Evolutionary conservation across 1,140 invertebrate genomes (phyloP).

Genomic region (Pseudobourletiella spinata): DNA sequence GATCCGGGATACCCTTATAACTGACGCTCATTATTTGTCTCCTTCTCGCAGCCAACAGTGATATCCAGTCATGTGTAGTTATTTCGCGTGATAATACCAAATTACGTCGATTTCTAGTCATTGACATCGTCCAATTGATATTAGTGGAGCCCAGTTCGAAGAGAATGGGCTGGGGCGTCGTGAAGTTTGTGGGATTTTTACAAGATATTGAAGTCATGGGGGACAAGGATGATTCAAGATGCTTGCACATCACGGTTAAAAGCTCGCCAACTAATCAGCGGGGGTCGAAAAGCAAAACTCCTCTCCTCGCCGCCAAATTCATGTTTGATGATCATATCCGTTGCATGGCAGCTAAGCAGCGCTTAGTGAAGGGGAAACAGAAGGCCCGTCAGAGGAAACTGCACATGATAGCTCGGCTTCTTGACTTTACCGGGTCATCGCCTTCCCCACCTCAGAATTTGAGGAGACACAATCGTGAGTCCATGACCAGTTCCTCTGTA

Average conservation of each 20-base stretch:
- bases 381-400: slow-evolving; percentile 94
- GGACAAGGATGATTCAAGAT: slow-evolving; percentile 94
- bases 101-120: slow-evolving; percentile 85
- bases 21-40: background rate
- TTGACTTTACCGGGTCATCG: slow-evolving; percentile 58
- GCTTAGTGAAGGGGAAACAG: slow-evolving; percentile 72
- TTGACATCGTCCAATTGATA: slow-evolving; percentile 88
- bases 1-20: background rate
- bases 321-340: slow-evolving; percentile 98
- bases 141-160: slow-evolving; percentile 91
- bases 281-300: slow-evolving; percentile 54
- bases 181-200: slow-evolving; percentile 81
- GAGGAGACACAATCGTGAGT: slow-evolving; percentile 16
- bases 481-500: background rate
- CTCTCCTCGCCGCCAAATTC: slow-evolving; percentile 82
- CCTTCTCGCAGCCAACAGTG: slow-evolving; percentile 76
- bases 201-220: slow-evolving; percentile 68
- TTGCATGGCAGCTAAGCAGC: slow-evolving; percentile 91
- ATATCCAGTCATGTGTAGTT: slow-evolving; percentile 92
- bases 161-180: slow-evolving; percentile 90
- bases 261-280: slow-evolving; percentile 57
- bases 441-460: slow-evolving; percentile 27
- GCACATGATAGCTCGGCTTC: slow-evolving; percentile 81
- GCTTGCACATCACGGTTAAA: slow-evolving; percentile 88
- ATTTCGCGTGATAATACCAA: slow-evolving; percentile 79